Evolutionary conservation across 2,888 invertebrate genomes (phyloP), one percentile per base, ranked within the genome.

Genomic region (Lasioglossum zephyrum): DNA sequence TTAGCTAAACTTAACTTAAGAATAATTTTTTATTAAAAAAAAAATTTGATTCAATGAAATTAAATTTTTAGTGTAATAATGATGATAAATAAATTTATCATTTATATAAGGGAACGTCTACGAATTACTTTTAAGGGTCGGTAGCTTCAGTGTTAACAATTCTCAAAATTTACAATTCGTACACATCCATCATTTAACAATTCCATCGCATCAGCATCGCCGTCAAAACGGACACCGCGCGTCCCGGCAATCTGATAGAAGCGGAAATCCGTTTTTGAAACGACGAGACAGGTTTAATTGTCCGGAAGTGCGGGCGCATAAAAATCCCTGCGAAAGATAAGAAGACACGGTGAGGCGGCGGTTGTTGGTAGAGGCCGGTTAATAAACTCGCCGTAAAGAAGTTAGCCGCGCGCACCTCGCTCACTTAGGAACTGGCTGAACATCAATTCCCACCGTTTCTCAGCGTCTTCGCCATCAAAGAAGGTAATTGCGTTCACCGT

Each of bases 371-470:
- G 63, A 63, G 31, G 13, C 26, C 16, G 22, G n/a, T 39, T 41
- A 69, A 69, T 69, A 41, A 69, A 69, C n/a, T 41, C 39, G 11
- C 41, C 11, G n/a, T 69, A 69, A 69, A 69, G 39, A 39, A 69
- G 39, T 69, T 69, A 39, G 36, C n/a, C 39, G 36, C 22, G 39
- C n/a, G 69, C 41, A n/a, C 39, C 41, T 69, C 11, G 39, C 69
- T 39, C 69, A 41, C 41, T 41, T 41, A 69, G 39, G 69, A 22
- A 66, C 66, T 66, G 22, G 66, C 36, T 22, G 66, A 66, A 36
- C 69, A 41, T 69, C 69, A 36, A 69, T 69, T 41, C 41, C 36
- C 36, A 22, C 66, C 66, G 36, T 36, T 69, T 69, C 41, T n/a
- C 22, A n/a, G 69, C 69, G 69, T 69, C 22, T 41, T 69, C 13